phyloP scores from a whole-genome alignment of 2,113 vertebrate species.

The Peromyscus polionotus region DNA sequence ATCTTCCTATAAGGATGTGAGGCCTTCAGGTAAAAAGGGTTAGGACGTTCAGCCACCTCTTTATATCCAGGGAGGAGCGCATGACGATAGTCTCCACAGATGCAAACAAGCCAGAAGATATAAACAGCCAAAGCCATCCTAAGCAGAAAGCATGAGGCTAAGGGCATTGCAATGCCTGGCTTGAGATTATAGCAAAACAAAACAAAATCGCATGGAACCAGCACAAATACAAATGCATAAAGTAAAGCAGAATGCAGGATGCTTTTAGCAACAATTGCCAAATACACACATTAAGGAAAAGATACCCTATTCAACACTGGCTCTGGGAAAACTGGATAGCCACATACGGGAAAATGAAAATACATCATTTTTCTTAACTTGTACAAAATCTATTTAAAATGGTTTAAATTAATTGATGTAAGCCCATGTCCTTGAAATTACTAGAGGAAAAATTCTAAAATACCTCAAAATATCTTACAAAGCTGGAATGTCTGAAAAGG shows the following conservation, averaged over 20 bases:
- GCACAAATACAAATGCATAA: neutral
- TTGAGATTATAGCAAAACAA: neutral
- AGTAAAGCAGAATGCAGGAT: neutral
- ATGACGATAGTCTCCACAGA: neutral
- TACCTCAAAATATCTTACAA: neutral
- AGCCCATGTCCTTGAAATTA: neutral
- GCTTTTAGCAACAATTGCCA: neutral
- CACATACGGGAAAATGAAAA: neutral
- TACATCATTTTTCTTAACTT: neutral
- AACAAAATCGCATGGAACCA: neutral
- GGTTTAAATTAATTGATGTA: neutral
- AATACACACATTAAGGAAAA: neutral
- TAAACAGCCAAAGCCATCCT: neutral
- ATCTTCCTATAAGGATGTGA: neutral
- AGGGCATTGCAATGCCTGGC: neutral
- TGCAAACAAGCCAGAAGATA: neutral
- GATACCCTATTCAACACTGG: too few species aligned
- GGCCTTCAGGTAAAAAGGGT: neutral
- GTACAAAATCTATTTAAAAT: neutral
- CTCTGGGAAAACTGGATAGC: neutral
- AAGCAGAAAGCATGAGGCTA: neutral
- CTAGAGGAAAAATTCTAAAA: neutral
- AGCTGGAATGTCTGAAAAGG: neutral
- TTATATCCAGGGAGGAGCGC: neutral
- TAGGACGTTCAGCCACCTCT: rapidly evolving